These are phyloP conservation scores for Drosophila mercatorum DNA, from an alignment of 2,888 invertebrate genomes.

Conservation along the genomic window DNA sequence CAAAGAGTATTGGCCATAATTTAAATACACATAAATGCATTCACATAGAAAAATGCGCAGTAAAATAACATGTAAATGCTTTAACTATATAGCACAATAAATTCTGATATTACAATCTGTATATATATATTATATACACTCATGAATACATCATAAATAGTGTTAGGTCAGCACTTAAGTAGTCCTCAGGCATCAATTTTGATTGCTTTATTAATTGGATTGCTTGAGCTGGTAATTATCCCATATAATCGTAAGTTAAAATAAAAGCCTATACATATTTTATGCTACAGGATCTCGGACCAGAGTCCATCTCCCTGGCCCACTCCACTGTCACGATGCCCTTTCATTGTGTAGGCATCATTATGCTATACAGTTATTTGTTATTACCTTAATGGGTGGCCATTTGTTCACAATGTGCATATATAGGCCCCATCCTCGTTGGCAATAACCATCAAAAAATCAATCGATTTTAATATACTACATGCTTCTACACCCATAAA, in stretches of 20 bases:
- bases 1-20: background rate
- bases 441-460: constrained; percentile 48
- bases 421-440: constrained; percentile 12
- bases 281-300: constrained; percentile 4
- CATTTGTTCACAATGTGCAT: constrained; percentile 43
- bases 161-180: background rate
- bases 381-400: constrained; percentile 63
- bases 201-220: constrained; percentile 44
- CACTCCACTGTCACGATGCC: constrained; percentile 28
- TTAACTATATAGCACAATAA: background rate
- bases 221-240: constrained; percentile 47
- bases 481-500: constrained; percentile 25
- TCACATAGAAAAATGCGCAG: background rate
- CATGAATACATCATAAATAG: background rate
- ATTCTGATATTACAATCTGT: background rate
- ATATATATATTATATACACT: background rate
- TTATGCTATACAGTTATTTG: constrained; percentile 65
- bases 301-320: background rate
- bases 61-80: background rate
- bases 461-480: constrained; percentile 68
- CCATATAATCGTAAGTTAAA: constrained; percentile 18
- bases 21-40: background rate
- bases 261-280: background rate
- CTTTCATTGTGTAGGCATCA: constrained; percentile 49
- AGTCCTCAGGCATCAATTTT: background rate